Evolutionary conservation across 2,888 invertebrate genomes (phyloP).

Genomic region (Drosophila gaucha): DNA sequence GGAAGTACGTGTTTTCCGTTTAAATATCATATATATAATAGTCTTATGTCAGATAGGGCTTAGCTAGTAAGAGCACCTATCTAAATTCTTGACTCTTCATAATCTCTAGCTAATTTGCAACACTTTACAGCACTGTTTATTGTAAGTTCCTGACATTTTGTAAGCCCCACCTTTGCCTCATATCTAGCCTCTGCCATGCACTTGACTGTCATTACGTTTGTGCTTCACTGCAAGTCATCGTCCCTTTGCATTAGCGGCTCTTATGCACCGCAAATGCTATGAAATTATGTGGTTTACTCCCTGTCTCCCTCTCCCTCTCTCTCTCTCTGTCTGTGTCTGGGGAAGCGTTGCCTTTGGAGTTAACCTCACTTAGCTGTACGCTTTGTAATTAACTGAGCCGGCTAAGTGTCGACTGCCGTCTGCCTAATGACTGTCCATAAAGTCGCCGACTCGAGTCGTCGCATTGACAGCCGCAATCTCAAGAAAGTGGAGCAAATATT

Average conservation of each 20-base stretch:
- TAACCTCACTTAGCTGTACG: slow-evolving; percentile 33
- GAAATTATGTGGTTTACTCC: slow-evolving; percentile 59
- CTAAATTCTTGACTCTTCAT: neutral
- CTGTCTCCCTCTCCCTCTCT: neutral
- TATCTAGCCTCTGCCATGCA: slow-evolving; percentile 34
- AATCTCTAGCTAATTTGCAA: neutral
- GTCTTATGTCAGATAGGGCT: too few species aligned
- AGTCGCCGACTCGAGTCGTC: slow-evolving; percentile 52
- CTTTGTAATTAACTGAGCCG: slow-evolving; percentile 73
- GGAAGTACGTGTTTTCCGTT: neutral
- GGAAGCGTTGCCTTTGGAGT: slow-evolving; percentile 5
- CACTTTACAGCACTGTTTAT: slow-evolving; percentile 4
- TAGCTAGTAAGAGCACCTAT: too few species aligned
- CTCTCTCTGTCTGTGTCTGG: neutral
- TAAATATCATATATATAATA: neutral
- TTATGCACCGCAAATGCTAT: slow-evolving; percentile 64
- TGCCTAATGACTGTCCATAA: slow-evolving; percentile 82
- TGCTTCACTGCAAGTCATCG: slow-evolving; percentile 22
- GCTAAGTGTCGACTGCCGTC: slow-evolving; percentile 68
- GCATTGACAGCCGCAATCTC: slow-evolving; percentile 67
- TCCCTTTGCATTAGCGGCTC: slow-evolving; percentile 46
- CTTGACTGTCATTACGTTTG: slow-evolving; percentile 28
- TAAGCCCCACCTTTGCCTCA: neutral
- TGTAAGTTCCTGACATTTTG: slow-evolving; percentile 4
- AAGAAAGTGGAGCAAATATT: slow-evolving; percentile 63